Evolutionary conservation across 2,888 invertebrate genomes (phyloP), one percentile per base, ranked within the genome.

Genomic region (Aphelenchoides bicaudatus): DNA sequence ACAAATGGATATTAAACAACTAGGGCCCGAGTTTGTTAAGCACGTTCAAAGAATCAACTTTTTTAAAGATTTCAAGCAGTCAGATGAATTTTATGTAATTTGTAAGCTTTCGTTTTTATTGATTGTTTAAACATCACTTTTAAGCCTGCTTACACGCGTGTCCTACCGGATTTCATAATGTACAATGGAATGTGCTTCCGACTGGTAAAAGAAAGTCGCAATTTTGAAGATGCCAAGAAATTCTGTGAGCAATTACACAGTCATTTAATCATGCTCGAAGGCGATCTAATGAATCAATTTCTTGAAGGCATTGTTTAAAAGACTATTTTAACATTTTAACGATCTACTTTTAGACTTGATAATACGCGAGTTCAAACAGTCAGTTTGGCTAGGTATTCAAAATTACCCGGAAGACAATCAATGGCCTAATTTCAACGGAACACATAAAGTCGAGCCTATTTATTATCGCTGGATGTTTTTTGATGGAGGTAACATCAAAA

Each of bases 391-490:
- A 16, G 52, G 52, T 2, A 51, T 51, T n/a, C 13, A 51, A 43
- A 6, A 25, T 10, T 10, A n/a, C n/a, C 25, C 43, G 16, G 8
- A 10, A n/a, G 8, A 43, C 21, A 43, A 43, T n/a, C 25, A 21
- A 25, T 43, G 43, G 43, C 43, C 16, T 21, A 43, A 43, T n/a
- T 43, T 43, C 43, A 21, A 43, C 43, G 43, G 43, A 19, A 43
- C 43, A 8, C 43, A 43, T 8, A 16, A 29, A 3, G 28, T 23
- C 13, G 21, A 34, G n/a, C 52, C 52, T 10, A 34, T 31, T 19
- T 51, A 51, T 23, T 51, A 38, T 39, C 31, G 52, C 19, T 51
- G 52, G 52, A 51, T 51, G 52, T 51, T 51, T 19, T 37, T 34
- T n/a, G 21, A n/a, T 8, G 19, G 39, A 30, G 52, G 30, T 51